phyloP scores from a whole-genome alignment of 2,113 vertebrate species.

The Amblyornis subalaris region DNA sequence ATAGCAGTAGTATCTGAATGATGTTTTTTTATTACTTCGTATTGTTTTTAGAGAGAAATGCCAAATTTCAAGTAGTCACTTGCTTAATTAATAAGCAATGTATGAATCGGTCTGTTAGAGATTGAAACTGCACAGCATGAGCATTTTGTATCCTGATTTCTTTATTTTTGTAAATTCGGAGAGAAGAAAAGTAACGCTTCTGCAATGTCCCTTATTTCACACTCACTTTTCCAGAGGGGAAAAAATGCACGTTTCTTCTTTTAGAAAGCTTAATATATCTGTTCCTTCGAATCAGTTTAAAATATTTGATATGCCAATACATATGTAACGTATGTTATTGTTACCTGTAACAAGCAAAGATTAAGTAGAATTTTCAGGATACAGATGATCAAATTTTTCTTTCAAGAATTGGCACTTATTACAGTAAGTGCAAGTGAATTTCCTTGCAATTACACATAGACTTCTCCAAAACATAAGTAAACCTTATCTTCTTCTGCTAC shows the following conservation, averaged over 20 bases:
- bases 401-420: neutral
- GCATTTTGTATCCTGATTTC: neutral
- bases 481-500: neutral
- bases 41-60: neutral
- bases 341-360: neutral
- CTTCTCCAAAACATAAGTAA: neutral
- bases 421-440: neutral
- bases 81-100: neutral
- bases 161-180: neutral
- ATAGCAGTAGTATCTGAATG: neutral
- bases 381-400: neutral
- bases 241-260: neutral
- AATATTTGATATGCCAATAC: neutral
- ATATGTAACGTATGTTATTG: neutral
- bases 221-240: neutral
- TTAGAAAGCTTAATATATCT: neutral
- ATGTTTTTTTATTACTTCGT: neutral
- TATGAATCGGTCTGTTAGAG: neutral
- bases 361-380: neutral
- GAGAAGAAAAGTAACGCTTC: neutral
- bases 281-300: neutral
- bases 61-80: neutral
- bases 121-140: neutral
- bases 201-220: neutral
- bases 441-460: neutral